Evolutionary conservation across 1,140 invertebrate genomes (phyloP), one percentile per base, ranked within the genome.

Genomic region (Psilanteris sp.): DNA sequence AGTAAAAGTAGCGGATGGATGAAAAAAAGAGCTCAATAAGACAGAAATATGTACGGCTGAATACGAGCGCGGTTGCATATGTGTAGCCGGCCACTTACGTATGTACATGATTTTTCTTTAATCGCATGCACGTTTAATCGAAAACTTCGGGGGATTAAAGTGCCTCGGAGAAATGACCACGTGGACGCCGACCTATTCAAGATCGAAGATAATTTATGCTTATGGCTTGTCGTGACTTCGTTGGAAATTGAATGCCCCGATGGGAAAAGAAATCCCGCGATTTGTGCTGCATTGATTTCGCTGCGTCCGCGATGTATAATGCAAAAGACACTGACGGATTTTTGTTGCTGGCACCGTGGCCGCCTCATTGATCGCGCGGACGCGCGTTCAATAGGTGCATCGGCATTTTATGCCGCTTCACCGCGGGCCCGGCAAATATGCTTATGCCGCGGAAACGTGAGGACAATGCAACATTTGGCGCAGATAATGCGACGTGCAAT

Each of bases 161-260:
- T 54, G 31, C 41, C 36, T 20, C 15, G 37, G 37, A 57, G 57
- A 71, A 76, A 64, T 62, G 54, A 54, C 46, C 52, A 67, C 52
- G 57, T 64, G 43, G 57, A 16, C 68, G 59, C 20, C 66, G 43
- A 57, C 18, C 66, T 70, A 70, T 70, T 76, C 73, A 76, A 70
- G 66, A 76, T 76, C 73, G 50, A 70, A 70, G 55, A 70, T 70
- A 76, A 76, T 76, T 77, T 77, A 77, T 71, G 73, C 73, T 76
- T 70, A 70, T 76, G 43, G 72, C 57, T 68, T 36, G 72, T 76
- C 72, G 72, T 76, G 72, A 76, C 64, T 76, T 14, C 27, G 32
- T 18, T 68, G 41, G 72, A 76, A 76, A 76, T 76, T 70, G 64
- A 76, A 76, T 67, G 64, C 46, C 14, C 31, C 61, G 39, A 55